Evolutionary conservation across 2,888 invertebrate genomes (phyloP).

Genomic region (Diplazon laetatorius): DNA sequence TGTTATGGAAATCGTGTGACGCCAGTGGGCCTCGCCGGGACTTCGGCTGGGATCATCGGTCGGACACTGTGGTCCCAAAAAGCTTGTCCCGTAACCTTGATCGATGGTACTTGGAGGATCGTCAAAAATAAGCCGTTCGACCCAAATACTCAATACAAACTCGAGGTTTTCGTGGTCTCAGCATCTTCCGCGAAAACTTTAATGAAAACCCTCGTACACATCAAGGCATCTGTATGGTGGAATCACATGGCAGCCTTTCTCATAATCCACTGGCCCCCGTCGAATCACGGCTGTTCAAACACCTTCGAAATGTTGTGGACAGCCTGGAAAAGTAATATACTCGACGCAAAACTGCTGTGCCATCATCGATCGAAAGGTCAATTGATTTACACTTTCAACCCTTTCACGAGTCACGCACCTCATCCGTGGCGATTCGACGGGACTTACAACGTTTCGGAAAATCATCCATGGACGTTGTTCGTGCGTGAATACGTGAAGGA

Average conservation of each 20-base stretch:
- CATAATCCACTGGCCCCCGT: neutral
- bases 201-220: neutral
- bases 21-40: slow-evolving; percentile 19
- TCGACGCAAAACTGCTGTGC: slow-evolving; percentile 62
- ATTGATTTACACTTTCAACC: slow-evolving; percentile 66
- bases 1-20: slow-evolving; percentile 5
- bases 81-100: too few species aligned
- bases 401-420: slow-evolving; percentile 59
- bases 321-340: slow-evolving; percentile 63
- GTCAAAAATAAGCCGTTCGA: too few species aligned
- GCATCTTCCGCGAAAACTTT: neutral
- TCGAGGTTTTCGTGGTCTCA: neutral
- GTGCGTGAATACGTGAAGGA: neutral
- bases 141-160: neutral
- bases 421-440: slow-evolving; percentile 55
- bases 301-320: slow-evolving; percentile 51
- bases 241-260: neutral
- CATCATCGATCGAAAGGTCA: slow-evolving; percentile 20
- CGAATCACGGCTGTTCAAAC: slow-evolving; percentile 43
- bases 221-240: neutral
- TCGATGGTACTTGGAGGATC: too few species aligned
- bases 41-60: neutral
- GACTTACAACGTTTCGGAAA: neutral
- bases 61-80: neutral
- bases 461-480: slow-evolving; percentile 45